Evolutionary conservation across 2,113 vertebrate species (phyloP).

Genomic region (Emydocephalus ijimae): DNA sequence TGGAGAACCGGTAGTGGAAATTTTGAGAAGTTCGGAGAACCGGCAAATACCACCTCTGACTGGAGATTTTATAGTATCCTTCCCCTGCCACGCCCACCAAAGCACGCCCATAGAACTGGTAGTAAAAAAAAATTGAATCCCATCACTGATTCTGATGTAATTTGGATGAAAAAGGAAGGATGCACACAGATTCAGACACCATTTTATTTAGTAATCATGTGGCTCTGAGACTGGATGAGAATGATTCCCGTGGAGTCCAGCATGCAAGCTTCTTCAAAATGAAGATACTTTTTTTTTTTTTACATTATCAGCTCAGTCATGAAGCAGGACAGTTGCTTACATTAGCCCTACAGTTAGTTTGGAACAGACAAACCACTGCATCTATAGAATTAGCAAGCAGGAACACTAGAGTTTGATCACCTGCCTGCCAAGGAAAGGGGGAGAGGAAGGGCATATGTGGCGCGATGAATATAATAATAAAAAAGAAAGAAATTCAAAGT

Average conservation of each 20-base stretch:
- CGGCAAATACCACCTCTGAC: no score
- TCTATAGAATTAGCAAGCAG: conserved; percentile 14
- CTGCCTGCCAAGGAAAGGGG: conserved; percentile 9
- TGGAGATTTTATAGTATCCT: no score
- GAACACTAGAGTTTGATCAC: conserved; percentile 28
- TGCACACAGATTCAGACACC: conserved; percentile 64
- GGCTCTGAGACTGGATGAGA: conserved; percentile 66
- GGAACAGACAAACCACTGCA: conserved; percentile 10
- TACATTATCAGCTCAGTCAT: conserved; percentile 47
- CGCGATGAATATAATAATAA: conserved; percentile 34
- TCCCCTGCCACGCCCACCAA: no score
- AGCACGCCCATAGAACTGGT: no score
- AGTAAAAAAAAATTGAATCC: no score
- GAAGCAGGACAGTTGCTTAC: conserved; percentile 20
- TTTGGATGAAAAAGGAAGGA: conserved; percentile 76
- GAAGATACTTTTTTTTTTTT: conserved; percentile 50
- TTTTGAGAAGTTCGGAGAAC: no score
- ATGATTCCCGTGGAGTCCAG: conserved; percentile 65
- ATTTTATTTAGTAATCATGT: conserved; percentile 74
- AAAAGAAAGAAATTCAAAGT: conserved; percentile 27
- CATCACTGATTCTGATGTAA: conserved; percentile 24
- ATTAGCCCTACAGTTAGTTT: conserved; percentile 27
- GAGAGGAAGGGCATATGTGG: background rate
- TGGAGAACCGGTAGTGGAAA: no score
- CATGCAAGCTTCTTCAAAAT: conserved; percentile 51